A percentile compares a stretch with the other conserved stretches of the same genome.
Conservation (phyloP, 92 coral and sea anemone genomes). For the Anthopleura xanthogrammica region DNA sequence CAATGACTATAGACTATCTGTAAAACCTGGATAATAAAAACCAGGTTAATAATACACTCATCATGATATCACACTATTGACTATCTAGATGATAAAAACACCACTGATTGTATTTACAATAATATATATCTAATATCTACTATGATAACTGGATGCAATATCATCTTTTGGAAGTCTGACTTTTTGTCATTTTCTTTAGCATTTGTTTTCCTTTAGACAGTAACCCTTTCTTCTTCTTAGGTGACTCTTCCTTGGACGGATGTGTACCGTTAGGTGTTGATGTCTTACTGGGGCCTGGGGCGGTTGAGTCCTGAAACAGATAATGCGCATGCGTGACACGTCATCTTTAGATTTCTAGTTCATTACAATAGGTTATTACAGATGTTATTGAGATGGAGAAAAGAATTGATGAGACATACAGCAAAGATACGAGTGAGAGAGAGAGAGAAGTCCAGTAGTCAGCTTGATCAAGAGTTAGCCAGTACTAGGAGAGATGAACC, state of each 20-base stretch:
- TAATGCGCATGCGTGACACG: not conserved
- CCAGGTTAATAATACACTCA: no score
- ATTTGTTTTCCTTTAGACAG: conserved; percentile 92
- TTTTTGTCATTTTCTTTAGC: conserved; percentile 89
- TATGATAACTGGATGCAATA: not conserved
- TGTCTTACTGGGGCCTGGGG: conserved; percentile 55
- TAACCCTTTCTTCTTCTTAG: conserved; percentile 87
- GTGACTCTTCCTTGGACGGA: conserved; percentile 53
- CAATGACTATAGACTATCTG: no score
- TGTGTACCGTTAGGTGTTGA: conserved; percentile 62
- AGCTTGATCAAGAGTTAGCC: conserved; percentile 32
- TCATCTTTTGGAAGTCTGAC: conserved; percentile 32
- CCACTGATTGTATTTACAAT: conserved; percentile 4
- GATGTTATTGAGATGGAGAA: not conserved
- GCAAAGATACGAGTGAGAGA: conserved; percentile 18
- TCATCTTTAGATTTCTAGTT: not conserved
- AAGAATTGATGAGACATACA: conserved; percentile 12
- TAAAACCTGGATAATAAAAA: no score
- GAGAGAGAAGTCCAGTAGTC: conserved; percentile 10
- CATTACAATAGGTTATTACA: not conserved
- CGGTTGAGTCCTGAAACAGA: conserved; percentile 46
- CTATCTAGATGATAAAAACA: no score
- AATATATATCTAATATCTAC: conserved; percentile 25
- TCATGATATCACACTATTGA: no score
- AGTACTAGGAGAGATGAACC: conserved; percentile 17